Evolutionary conservation across 2,888 invertebrate genomes (phyloP).

Genomic region (Congeria kusceri): DNA sequence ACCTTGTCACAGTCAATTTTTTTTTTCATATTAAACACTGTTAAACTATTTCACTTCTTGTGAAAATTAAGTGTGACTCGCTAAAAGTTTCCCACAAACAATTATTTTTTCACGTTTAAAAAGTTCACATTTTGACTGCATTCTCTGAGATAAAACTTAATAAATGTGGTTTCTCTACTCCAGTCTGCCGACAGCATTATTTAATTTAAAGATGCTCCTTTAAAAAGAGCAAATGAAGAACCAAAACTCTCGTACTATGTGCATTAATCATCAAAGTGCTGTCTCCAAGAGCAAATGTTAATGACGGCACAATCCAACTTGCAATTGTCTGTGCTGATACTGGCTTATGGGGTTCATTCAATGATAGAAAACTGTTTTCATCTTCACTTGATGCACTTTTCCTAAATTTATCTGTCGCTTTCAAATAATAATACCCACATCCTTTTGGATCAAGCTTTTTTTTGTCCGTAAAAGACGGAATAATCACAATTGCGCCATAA

Average conservation of each 20-base stretch:
- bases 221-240: slow-evolving; percentile 46
- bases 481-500: slow-evolving; percentile 17
- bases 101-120: too few relatives aligned
- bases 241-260: slow-evolving; percentile 40
- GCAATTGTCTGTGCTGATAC: slow-evolving; percentile 50
- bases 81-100: too few relatives aligned
- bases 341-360: slow-evolving; percentile 48
- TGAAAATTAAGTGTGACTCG: too few relatives aligned
- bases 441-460: slow-evolving; percentile 41
- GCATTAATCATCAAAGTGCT: slow-evolving; percentile 24
- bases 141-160: too few relatives aligned
- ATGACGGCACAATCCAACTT: slow-evolving; percentile 43
- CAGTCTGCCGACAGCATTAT: too few relatives aligned
- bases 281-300: slow-evolving; percentile 39
- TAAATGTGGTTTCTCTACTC: too few relatives aligned
- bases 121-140: too few relatives aligned
- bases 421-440: slow-evolving; percentile 27
- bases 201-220: background rate
- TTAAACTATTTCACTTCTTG: too few relatives aligned
- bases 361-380: slow-evolving; percentile 39
- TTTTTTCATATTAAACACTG: too few relatives aligned
- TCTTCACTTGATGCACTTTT: background rate
- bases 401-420: slow-evolving; percentile 37
- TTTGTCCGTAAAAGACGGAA: slow-evolving; percentile 38
- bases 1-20: too few relatives aligned